These are phyloP conservation scores for Coelinius sp. DNA, from an alignment of 2,888 invertebrate species.

Conservation along the genomic window DNA sequence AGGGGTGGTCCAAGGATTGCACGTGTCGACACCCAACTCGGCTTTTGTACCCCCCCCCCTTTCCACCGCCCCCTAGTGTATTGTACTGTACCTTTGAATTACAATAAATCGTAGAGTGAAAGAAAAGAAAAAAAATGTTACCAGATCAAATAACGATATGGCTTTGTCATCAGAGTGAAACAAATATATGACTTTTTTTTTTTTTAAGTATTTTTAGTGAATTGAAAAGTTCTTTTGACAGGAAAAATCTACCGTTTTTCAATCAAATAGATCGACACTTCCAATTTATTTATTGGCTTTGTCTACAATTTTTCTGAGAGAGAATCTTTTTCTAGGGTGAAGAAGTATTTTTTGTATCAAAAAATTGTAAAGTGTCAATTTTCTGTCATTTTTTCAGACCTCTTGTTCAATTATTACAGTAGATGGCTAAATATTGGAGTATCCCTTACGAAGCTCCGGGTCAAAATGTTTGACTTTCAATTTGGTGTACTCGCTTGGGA, in stretches of 20 bases:
- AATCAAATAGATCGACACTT: neutral
- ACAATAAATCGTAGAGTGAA: slow-evolving; percentile 27
- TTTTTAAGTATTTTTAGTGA: neutral
- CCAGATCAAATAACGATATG: neutral
- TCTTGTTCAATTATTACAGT: slow-evolving; percentile 51
- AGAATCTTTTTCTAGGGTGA: neutral
- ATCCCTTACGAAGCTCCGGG: slow-evolving; percentile 47
- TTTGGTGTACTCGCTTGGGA: slow-evolving; percentile 11
- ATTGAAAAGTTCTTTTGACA: neutral
- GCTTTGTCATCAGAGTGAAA: neutral
- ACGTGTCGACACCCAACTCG: slow-evolving; percentile 43
- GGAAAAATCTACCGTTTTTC: neutral
- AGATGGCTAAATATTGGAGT: slow-evolving; percentile 58
- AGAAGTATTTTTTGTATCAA: no score
- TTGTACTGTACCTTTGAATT: slow-evolving; percentile 31
- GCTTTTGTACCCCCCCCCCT: slow-evolving; percentile 37
- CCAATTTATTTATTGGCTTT: neutral
- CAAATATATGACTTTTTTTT: neutral
- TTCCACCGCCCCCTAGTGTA: slow-evolving; percentile 26
- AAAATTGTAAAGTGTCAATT: no score
- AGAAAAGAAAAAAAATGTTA: slow-evolving; percentile 22
- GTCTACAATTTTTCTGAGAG: neutral
- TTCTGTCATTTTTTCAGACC: neutral
- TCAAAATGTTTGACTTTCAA: slow-evolving; percentile 56
- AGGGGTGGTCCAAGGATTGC: slow-evolving; percentile 43